phyloP scores from a whole-genome alignment of 2,113 vertebrate species.

The Collichthys lucidus region DNA sequence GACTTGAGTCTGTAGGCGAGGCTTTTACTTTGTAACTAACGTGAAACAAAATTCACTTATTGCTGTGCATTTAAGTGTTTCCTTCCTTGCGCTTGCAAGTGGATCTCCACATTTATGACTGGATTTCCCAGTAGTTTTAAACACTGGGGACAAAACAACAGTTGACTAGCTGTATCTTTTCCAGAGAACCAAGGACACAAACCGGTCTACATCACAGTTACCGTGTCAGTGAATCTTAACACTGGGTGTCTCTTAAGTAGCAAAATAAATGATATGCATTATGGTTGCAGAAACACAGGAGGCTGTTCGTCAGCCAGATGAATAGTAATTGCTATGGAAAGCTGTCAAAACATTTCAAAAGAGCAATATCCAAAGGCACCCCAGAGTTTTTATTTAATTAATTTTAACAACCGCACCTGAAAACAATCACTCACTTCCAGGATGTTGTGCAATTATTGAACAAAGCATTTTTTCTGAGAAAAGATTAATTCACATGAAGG shows the following conservation, averaged over 20 bases:
- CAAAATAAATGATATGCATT: neutral
- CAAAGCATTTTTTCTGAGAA: slow-evolving; percentile 5
- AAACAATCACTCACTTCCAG: slow-evolving; percentile 26
- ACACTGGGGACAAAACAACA: slow-evolving; percentile 1
- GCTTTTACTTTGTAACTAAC: neutral
- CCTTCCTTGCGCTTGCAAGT: neutral
- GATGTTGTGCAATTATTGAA: slow-evolving; percentile 31
- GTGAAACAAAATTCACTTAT: neutral
- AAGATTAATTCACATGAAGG: slow-evolving; percentile 18
- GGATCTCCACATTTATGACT: neutral
- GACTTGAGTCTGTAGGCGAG: neutral
- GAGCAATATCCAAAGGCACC: slow-evolving; percentile 35
- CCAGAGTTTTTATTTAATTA: slow-evolving; percentile 35
- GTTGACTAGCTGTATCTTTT: neutral
- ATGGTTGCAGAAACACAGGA: slow-evolving; percentile 14
- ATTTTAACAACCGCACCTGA: slow-evolving; percentile 31
- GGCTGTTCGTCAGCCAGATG: slow-evolving; percentile 12
- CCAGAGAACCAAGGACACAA: neutral
- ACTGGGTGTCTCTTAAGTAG: neutral
- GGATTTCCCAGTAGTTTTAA: neutral
- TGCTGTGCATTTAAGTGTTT: neutral
- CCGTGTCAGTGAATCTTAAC: neutral
- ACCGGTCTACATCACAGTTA: neutral
- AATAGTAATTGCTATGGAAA: slow-evolving; percentile 36
- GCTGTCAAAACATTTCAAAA: slow-evolving; percentile 35